Percentiles rank a stretch among this genome's conserved stretches.
Evolutionary conservation across 2,113 vertebrate genomes (phyloP).

Genomic region (Mobula hypostoma): DNA sequence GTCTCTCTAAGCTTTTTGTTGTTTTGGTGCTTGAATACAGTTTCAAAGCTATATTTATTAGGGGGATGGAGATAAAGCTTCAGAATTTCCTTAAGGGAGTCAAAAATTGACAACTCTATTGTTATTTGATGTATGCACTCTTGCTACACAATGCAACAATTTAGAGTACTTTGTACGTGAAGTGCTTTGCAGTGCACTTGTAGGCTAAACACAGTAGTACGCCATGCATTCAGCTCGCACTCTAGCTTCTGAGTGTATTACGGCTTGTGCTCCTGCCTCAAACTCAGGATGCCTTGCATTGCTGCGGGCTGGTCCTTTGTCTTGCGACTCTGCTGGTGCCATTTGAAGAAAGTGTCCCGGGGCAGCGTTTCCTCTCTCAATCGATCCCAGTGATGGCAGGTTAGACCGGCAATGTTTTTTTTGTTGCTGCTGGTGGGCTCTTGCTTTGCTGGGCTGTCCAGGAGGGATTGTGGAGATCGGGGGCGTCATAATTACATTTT

Average conservation of each 20-base stretch:
- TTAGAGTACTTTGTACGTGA: not conserved
- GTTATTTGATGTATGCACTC: not conserved
- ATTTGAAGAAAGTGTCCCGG: no score
- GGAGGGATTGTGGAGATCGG: not conserved
- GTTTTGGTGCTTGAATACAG: not conserved
- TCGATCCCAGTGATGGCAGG: not conserved
- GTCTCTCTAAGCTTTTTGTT: not conserved
- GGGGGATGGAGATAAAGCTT: not conserved
- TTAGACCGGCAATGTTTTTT: not conserved
- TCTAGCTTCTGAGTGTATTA: not conserved
- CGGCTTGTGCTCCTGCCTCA: not conserved
- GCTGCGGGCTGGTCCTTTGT: not conserved
- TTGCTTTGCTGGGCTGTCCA: not conserved
- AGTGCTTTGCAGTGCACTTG: not conserved
- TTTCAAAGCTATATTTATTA: not conserved
- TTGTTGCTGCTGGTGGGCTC: not conserved
- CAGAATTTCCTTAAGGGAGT: not conserved
- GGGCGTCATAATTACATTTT: not conserved
- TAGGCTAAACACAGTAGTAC: not conserved
- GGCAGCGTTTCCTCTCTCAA: not conserved
- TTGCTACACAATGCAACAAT: not conserved
- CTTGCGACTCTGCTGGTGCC: not conserved
- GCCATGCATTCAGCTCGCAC: not conserved
- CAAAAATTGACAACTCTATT: not conserved
- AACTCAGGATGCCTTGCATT: not conserved